phyloP scores from a whole-genome alignment of 1,140 invertebrate genomes.

The Odontomachus brunneus region DNA sequence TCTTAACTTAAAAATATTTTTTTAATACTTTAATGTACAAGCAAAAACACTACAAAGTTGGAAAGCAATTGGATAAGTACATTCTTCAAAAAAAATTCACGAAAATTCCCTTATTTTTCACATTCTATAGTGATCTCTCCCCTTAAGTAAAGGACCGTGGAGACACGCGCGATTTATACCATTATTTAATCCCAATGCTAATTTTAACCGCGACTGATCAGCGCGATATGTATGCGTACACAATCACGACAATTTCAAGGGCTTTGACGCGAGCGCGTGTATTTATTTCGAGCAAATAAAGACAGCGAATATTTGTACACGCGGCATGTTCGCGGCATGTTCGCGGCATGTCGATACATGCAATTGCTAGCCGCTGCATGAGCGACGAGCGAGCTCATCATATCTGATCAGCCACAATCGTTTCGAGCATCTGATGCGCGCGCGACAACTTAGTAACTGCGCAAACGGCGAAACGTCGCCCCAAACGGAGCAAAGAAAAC shows the following conservation, averaged over 20 bases:
- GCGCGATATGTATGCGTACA: neutral
- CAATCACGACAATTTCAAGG: slow-evolving; percentile 28
- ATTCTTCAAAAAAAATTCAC: too few species aligned
- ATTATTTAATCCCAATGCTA: slow-evolving; percentile 1
- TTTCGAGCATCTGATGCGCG: neutral
- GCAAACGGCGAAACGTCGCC: neutral
- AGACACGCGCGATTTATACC: neutral
- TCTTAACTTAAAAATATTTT: too few species aligned
- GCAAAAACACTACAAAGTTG: too few species aligned
- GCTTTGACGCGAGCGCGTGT: slow-evolving; percentile 46
- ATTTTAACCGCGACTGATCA: slow-evolving; percentile 33
- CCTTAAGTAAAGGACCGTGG: slow-evolving; percentile 4
- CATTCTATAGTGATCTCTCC: too few species aligned
- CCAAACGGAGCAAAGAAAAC: neutral
- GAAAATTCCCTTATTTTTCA: too few species aligned
- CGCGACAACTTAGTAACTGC: slow-evolving; percentile 8
- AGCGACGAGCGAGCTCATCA: slow-evolving; percentile 38
- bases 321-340: neutral
- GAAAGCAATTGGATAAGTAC: too few species aligned
- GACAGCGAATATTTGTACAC: slow-evolving; percentile 23
- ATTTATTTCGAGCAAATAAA: slow-evolving; percentile 67
- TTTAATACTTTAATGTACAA: too few species aligned
- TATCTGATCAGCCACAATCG: slow-evolving; percentile 32
- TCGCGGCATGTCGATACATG: neutral
- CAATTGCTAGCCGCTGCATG: slow-evolving; percentile 19